Base-by-base conservation (phyloP, 2,888 invertebrate species). In the Drosophila tanythrix region DNA sequence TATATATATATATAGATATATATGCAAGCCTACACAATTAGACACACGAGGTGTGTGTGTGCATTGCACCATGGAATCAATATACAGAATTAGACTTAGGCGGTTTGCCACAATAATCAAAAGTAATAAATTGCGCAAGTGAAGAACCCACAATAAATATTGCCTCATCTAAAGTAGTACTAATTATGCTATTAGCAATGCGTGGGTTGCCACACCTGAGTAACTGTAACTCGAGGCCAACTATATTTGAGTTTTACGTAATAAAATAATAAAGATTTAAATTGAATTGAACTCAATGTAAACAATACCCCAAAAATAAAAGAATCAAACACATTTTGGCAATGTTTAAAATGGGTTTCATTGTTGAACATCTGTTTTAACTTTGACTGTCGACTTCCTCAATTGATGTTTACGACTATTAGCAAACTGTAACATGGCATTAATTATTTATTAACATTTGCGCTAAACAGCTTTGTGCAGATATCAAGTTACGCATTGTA, bases 401-500 rank as follows among this genome's bases (percentile, higher is more conserved):
- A 35, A 29, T 55, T 77, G 40, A 25, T 38, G 40, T 31, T 61
- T 36, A 48, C n/a, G 29, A 18, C 35, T 40, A 31, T 27, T 35
- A 43, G 36, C 21, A 27, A 13, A 6, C 15, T 25, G 36, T 29
- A 66, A 50, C 52, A 21, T 46, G 53, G 3, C 25, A 57, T 61
- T 66, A 61, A 74, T 74, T 43, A 58, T 71, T 51, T 66, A 59
- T 71, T 81, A 53, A 50, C 58, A 51, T 27, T 25, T 40, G 11
- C n/a, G 35, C 52, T 15, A 3, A 7, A 2, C 4, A 25, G 15
- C 4, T 46, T 38, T 81, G 62, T 53, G 48, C 13, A 21, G 43
- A 63, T 82, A 68, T 78, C 79, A 52, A 38, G 65, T 78, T 78
- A 67, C 75, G 7, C 8, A 25, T 25, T 25, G 15, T 25, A n/a